A percentile compares a stretch with the other conserved stretches of the same genome.
Conservation (phyloP, 2,888 invertebrate species). For the Nymphalis polychloros region DNA sequence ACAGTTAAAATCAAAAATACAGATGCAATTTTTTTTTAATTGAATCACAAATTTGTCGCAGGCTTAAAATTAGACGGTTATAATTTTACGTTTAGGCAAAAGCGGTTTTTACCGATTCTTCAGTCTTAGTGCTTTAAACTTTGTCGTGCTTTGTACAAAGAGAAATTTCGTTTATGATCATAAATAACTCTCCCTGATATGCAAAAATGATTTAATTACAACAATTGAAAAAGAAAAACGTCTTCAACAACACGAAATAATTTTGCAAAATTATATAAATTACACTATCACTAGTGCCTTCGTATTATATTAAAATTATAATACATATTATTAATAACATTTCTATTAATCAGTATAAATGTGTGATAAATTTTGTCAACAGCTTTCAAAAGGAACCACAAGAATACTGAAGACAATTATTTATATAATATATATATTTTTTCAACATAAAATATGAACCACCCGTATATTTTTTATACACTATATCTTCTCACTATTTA, state of each 20-base stretch:
- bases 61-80: constrained; percentile 48
- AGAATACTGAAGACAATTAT: constrained; percentile 45
- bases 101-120: constrained; percentile 66
- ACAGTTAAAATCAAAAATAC: neutral
- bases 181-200: constrained; percentile 42
- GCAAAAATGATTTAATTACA: constrained; percentile 33
- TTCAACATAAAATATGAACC: constrained; percentile 61
- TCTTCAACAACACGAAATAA: neutral
- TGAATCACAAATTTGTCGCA: constrained; percentile 27
- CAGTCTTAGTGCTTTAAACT: constrained; percentile 79
- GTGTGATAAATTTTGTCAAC: constrained; percentile 11
- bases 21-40: no score
- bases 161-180: constrained; percentile 54
- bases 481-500: constrained; percentile 71
- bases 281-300: constrained; percentile 50
- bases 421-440: constrained; percentile 44
- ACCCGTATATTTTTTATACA: constrained; percentile 69
- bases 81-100: constrained; percentile 53
- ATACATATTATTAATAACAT: constrained; percentile 5
- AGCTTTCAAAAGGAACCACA: constrained; percentile 34
- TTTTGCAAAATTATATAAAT: constrained; percentile 37
- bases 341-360: constrained; percentile 12
- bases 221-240: constrained; percentile 21
- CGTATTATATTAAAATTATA: constrained; percentile 37
- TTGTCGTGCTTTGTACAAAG: constrained; percentile 55